These are phyloP conservation scores for Hybognathus amarus DNA, from an alignment of 2,797 vertebrate genomes.

Conservation along the genomic window DNA sequence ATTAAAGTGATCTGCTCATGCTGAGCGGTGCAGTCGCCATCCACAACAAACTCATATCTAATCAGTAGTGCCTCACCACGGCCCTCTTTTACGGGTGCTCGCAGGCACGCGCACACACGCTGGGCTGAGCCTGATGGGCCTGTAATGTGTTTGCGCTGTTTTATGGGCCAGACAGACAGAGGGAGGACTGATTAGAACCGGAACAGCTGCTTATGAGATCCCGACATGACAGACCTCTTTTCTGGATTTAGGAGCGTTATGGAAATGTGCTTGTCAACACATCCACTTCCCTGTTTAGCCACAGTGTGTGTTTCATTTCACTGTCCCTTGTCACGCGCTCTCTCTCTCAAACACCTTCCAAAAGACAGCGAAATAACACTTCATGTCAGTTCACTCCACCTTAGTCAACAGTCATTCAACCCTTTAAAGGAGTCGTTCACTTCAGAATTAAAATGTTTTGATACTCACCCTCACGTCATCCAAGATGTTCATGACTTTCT, in stretches of 20 bases:
- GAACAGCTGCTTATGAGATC: conserved; percentile 75
- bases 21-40: conserved; percentile 64
- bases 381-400: background rate
- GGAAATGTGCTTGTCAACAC: conserved; percentile 74
- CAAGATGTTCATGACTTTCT: too few relatives aligned
- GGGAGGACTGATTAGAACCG: conserved; percentile 64
- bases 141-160: conserved; percentile 42
- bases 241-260: conserved; percentile 74
- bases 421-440: too few relatives aligned
- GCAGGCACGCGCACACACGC: conserved; percentile 27
- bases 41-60: conserved; percentile 46
- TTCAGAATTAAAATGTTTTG: too few relatives aligned
- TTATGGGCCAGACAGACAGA: conserved; percentile 62
- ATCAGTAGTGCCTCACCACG: conserved; percentile 45
- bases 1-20: conserved; percentile 71
- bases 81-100: conserved; percentile 52
- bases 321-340: background rate
- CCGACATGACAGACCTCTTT: conserved; percentile 70
- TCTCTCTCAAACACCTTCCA: background rate
- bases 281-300: conserved; percentile 60
- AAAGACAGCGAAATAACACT: background rate
- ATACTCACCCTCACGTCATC: too few relatives aligned
- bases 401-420: background rate
- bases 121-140: conserved; percentile 36
- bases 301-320: conserved; percentile 30